Percentiles rank a stretch among this genome's conserved stretches.
Conservation (phyloP, 2,888 invertebrate species). For the Villa cingulata region DNA sequence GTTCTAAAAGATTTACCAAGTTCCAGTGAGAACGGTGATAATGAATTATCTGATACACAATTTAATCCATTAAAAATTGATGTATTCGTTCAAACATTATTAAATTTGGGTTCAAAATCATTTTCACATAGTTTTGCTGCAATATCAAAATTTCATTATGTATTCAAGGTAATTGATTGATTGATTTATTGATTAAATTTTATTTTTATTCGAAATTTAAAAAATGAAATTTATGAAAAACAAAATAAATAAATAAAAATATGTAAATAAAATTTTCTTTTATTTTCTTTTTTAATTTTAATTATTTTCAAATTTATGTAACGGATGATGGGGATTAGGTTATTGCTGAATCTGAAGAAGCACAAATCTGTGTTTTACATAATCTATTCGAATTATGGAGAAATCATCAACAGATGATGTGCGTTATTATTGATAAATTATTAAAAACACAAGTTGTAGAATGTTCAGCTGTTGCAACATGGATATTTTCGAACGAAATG, state of each 20-base stretch:
- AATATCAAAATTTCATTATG: constrained; percentile 90
- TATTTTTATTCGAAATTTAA: background rate
- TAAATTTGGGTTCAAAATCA: constrained; percentile 90
- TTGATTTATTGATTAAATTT: background rate
- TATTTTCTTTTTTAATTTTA: too few species aligned
- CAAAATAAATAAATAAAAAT: too few species aligned
- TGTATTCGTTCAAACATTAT: constrained; percentile 88
- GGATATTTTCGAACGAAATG: constrained; percentile 96
- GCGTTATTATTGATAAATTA: constrained; percentile 91
- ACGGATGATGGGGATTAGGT: constrained; percentile 41
- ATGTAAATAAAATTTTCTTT: too few species aligned
- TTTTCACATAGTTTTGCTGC: constrained; percentile 98
- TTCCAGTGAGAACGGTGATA: constrained; percentile 46
- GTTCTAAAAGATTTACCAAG: constrained; percentile 76
- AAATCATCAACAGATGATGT: constrained; percentile 93
- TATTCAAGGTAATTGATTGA: constrained; percentile 55
- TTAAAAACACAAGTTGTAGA: constrained; percentile 95
- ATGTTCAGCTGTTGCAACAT: constrained; percentile 92
- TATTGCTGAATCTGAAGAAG: constrained; percentile 85
- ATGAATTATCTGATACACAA: constrained; percentile 49
- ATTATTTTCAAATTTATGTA: too few species aligned
- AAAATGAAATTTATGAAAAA: too few species aligned
- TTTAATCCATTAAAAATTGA: constrained; percentile 92
- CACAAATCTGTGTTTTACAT: constrained; percentile 83
- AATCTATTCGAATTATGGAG: constrained; percentile 94